Base-by-base conservation (phyloP, 2,888 invertebrate genomes). In the Nasonia oneida region DNA sequence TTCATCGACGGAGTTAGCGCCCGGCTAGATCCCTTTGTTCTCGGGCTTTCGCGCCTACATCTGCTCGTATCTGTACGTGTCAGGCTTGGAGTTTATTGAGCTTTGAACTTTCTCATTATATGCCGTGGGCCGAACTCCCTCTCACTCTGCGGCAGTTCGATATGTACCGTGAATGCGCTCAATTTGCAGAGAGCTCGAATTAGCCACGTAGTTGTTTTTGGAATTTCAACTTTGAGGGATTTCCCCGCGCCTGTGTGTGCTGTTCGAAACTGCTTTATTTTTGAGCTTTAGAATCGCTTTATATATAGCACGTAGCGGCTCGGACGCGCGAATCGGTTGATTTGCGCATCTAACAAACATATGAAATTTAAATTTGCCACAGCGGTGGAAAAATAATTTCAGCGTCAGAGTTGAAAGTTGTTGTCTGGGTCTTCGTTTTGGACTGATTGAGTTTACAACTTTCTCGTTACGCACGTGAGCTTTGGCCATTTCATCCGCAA, bases 21-120 rank as follows among this genome's bases (percentile, higher is more conserved):
- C 67, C 12, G 67, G 12, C 18, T 4, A 5, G 64, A 15, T 67
- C 33, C 67, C 33, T 67, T 67, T 67, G 67, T 67, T 67, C 67
- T 67, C 67, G n/a, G 5, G 67, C 29, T 67, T 67, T 67, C 29
- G 67, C 67, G 67, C 67, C 67, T 67, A 67, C 29, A 14, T 67
- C 67, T 67, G 29, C 67, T 67, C 29, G 67, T 29, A 67, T 67
- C 67, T 67, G 67, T 77, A 39, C 29, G 39, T 29, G 79, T 37
- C 67, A 23, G 70, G 47, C 37, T n/a, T 33, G 14, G 61, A 74
- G 73, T 47, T 74, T 81, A 74, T 81, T 39, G 64, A 73, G 47
- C 57, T 47, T 74, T 57, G 42, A 81, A 61, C 74, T 71, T 80
- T 80, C 71, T 71, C 80, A 80, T 80, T 71, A 61, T 57, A 33